Percentiles rank a stretch among this genome's conserved stretches.
phyloP scores from a whole-genome alignment of 2,113 vertebrate species.

The Ovibos moschatus region DNA sequence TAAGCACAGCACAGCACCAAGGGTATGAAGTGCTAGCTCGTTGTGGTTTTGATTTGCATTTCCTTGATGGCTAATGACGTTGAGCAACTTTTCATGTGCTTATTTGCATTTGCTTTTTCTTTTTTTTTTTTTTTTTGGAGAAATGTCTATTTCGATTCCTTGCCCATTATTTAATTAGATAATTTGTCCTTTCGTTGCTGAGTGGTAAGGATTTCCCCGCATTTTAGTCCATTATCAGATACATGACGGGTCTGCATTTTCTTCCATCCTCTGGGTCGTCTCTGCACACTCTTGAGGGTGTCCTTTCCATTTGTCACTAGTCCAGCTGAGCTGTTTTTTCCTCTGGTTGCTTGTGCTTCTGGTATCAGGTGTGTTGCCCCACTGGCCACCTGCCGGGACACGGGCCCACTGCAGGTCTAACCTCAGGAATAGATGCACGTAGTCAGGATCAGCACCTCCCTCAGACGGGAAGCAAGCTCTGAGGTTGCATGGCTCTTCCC shows the following conservation, averaged over 20 bases:
- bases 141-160: neutral
- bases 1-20: neutral
- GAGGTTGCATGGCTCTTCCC: neutral
- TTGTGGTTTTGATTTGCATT: slow-evolving; percentile 38
- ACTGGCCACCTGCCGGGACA: neutral
- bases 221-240: neutral
- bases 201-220: neutral
- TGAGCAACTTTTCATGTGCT: neutral
- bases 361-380: neutral
- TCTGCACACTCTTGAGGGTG: neutral
- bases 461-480: neutral
- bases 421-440: neutral
- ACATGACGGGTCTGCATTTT: neutral
- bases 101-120: neutral
- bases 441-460: neutral
- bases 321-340: neutral
- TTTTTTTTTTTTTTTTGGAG: neutral
- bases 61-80: neutral
- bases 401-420: neutral
- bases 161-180: neutral
- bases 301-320: neutral
- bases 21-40: neutral
- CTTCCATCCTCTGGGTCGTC: neutral
- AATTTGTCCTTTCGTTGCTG: neutral
- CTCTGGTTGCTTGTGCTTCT: neutral